Evolutionary conservation across 2,888 invertebrate species (phyloP).

Genomic region (Eupithecia exiguata): DNA sequence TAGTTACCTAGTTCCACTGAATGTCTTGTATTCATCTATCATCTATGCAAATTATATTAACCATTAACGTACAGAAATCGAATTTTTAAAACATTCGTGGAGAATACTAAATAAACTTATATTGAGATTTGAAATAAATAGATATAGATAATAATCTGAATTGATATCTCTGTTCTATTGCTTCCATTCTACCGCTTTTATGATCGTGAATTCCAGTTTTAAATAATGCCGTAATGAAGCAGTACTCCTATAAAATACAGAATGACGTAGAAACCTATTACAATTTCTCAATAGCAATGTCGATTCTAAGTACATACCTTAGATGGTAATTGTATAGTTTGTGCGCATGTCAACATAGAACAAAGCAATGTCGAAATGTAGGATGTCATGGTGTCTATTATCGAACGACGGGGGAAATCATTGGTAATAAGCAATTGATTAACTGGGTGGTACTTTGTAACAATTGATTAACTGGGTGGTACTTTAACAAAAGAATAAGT

Average conservation of each 20-base stretch:
- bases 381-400: constrained; percentile 19
- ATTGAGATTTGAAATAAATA: not conserved
- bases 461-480: constrained; percentile 4
- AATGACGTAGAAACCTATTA: not conserved
- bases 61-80: not conserved
- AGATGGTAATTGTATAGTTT: not conserved
- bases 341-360: constrained; percentile 29
- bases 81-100: not conserved
- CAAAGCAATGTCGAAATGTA: constrained; percentile 29
- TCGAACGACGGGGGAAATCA: constrained; percentile 17
- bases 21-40: not conserved
- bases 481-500: not conserved
- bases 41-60: not conserved
- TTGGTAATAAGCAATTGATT: constrained; percentile 15
- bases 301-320: constrained; percentile 18
- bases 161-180: not conserved
- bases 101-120: not conserved
- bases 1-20: not conserved
- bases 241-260: not conserved
- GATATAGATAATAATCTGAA: not conserved
- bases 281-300: constrained; percentile 27
- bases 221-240: not conserved
- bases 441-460: not conserved
- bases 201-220: not conserved
- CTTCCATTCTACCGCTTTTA: not conserved